phyloP scores from a whole-genome alignment of 2,888 invertebrate genomes.

The Reticulitermes lucifugus region DNA sequence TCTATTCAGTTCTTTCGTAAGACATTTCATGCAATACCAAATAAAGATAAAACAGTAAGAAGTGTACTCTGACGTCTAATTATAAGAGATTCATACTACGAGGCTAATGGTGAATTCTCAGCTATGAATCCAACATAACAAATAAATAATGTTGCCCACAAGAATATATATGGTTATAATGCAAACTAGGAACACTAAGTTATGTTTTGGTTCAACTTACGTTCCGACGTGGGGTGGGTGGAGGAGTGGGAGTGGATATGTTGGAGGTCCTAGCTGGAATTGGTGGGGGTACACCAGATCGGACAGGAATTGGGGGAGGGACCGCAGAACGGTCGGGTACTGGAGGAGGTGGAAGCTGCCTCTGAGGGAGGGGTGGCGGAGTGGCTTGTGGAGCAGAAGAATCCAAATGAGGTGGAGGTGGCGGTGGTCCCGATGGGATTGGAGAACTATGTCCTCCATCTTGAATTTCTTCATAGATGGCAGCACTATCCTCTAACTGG shows the following conservation, averaged over 20 bases:
- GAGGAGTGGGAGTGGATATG: conserved; percentile 37
- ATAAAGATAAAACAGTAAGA: neutral
- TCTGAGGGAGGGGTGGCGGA: conserved; percentile 59
- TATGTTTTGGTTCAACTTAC: conserved; percentile 27
- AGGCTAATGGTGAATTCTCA: neutral
- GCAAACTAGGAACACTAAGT: neutral
- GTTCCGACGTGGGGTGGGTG: conserved; percentile 44
- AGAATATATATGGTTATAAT: no score
- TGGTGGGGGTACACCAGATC: conserved; percentile 65
- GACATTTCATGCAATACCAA: neutral
- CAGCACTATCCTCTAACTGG: conserved; percentile 55
- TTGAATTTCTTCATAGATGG: conserved; percentile 62
- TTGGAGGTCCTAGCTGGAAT: conserved; percentile 68
- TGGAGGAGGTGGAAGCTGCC: conserved; percentile 61
- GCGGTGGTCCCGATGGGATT: conserved; percentile 61
- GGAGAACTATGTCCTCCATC: conserved; percentile 60
- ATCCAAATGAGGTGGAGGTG: conserved; percentile 57
- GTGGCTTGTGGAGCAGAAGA: conserved; percentile 49
- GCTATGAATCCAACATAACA: neutral
- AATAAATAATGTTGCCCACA: conserved; percentile 4
- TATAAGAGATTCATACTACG: neutral
- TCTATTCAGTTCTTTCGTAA: neutral
- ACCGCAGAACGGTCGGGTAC: conserved; percentile 59
- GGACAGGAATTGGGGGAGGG: conserved; percentile 63
- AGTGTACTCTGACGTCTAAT: neutral